Evolutionary conservation across 2,113 vertebrate species (phyloP), one percentile per base, ranked within the genome.

Genomic region (Pseudonaja textilis): DNA sequence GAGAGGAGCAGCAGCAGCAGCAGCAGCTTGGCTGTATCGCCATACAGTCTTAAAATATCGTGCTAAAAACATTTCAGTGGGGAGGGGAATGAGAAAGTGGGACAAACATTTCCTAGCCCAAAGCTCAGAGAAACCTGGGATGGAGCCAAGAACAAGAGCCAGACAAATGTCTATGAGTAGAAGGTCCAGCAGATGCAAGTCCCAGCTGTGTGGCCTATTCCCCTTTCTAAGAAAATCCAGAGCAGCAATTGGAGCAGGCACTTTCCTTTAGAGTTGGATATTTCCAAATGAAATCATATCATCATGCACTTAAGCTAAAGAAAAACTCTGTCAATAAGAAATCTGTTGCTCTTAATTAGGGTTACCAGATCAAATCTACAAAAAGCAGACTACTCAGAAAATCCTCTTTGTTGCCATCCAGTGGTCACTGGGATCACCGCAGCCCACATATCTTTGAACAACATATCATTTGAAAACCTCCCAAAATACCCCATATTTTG

Each of bases 71-170:
- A 81, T 54, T 81, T 81, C 14, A 20, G 47, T 34, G 64, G 64
- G 89, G 89, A 25, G 64, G 89, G 89, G 47, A 54, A 64, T 11
- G 61, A 52, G 18, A 69, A 74, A 22, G 45, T 34, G 61, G 47
- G 61, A 52, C 61, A 74, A 50, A 34, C 29, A 50, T 54, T 90
- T 81, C 61, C 47, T 34, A 90, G 61, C n/a, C 64, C 20, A 74
- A 47, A 90, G 89, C 89, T 90, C 89, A 90, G 61, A 90, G 47
- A 52, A 74, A 74, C 29, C 61, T 69, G 89, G 89, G 47, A 81
- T 8, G 29, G 47, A 90, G 64, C 29, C 64, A 90, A 39, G 59
- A 3, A 50, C 29, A 64, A 18, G 26, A 74, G 87, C 87, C 50
- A 74, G 61, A 50, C 50, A 25, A 81, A n/a, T 54, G n/a, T 74